These are phyloP conservation scores for Kryptopterus vitreolus DNA, from an alignment of 2,797 vertebrate genomes.

Conservation along the genomic window DNA sequence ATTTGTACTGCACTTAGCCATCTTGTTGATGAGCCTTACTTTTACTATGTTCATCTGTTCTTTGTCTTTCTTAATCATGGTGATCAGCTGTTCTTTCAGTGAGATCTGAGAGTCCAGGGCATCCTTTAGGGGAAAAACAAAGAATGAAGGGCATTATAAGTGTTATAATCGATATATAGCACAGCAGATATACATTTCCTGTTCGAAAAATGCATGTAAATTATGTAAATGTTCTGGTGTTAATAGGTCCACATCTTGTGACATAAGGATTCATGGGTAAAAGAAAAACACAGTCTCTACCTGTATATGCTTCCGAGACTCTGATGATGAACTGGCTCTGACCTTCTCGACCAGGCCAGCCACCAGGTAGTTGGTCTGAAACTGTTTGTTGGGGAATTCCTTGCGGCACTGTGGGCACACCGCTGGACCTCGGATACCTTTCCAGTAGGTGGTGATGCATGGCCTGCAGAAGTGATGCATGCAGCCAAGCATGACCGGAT, in stretches of 20 bases:
- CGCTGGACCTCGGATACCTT: conserved; percentile 56
- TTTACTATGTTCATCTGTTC: conserved; percentile 75
- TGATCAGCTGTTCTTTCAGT: conserved; percentile 67
- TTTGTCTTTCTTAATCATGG: conserved; percentile 66
- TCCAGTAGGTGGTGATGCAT: conserved; percentile 85
- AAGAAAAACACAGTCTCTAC: conserved; percentile 62
- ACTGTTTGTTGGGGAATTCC: conserved; percentile 71
- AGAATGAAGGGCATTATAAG: neutral
- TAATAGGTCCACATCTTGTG: no score
- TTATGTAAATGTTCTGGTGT: no score
- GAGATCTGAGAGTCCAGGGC: conserved; percentile 66
- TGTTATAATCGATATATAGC: neutral
- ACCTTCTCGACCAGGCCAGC: conserved; percentile 83
- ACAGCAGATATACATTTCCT: no score
- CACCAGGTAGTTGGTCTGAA: conserved; percentile 84
- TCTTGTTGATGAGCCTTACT: conserved; percentile 62
- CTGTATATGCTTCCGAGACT: conserved; percentile 68
- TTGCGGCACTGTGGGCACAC: conserved; percentile 84
- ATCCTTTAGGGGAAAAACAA: conserved; percentile 68
- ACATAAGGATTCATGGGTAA: no score
- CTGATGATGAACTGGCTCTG: conserved; percentile 64
- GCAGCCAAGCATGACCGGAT: conserved; percentile 86
- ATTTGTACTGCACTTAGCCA: neutral
- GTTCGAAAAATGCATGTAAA: neutral
- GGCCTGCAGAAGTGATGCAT: conserved; percentile 87